These are phyloP conservation scores for Dendroctonus valens DNA, from an alignment of 1,140 invertebrate species.

Conservation along the genomic window DNA sequence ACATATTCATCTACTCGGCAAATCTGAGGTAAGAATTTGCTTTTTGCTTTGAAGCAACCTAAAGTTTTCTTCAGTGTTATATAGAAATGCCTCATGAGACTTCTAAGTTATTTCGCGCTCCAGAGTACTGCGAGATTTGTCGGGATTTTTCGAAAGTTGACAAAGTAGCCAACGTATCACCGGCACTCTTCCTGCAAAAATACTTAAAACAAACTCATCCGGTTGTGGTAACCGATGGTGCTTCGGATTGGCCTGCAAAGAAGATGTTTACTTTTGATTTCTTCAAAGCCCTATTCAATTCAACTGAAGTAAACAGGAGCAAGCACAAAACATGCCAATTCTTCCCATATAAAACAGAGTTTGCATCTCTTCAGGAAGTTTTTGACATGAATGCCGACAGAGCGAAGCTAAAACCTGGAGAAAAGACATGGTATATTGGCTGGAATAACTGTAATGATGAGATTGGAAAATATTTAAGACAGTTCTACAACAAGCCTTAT, in stretches of 20 bases:
- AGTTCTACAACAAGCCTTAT: slow-evolving; percentile 82
- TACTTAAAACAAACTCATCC: slow-evolving; percentile 78
- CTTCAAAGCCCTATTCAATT: slow-evolving; percentile 73
- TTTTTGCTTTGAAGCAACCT: slow-evolving; percentile 1
- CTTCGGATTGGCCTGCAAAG: slow-evolving; percentile 73
- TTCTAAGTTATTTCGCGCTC: slow-evolving; percentile 60
- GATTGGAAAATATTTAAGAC: slow-evolving; percentile 70
- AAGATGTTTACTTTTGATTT: slow-evolving; percentile 70
- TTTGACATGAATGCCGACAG: slow-evolving; percentile 73
- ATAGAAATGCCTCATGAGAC: slow-evolving; percentile 59
- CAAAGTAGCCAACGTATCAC: slow-evolving; percentile 63
- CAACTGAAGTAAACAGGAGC: slow-evolving; percentile 54
- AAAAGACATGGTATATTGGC: slow-evolving; percentile 83
- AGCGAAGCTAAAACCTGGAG: slow-evolving; percentile 61
- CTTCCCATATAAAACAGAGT: slow-evolving; percentile 88
- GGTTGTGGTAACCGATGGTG: slow-evolving; percentile 81
- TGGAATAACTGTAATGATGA: slow-evolving; percentile 91
- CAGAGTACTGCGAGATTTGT: slow-evolving; percentile 76
- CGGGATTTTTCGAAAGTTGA: slow-evolving; percentile 60
- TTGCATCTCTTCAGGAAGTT: slow-evolving; percentile 71
- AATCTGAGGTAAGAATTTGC: slow-evolving; percentile 21
- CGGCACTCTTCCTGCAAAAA: slow-evolving; percentile 61
- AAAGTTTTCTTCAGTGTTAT: slow-evolving; percentile 55
- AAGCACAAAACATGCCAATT: slow-evolving; percentile 75
- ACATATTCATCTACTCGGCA: slow-evolving; percentile 22